These are phyloP conservation scores for Lasioglossum albipes DNA, from an alignment of 1,140 invertebrate species.

Conservation along the genomic window DNA sequence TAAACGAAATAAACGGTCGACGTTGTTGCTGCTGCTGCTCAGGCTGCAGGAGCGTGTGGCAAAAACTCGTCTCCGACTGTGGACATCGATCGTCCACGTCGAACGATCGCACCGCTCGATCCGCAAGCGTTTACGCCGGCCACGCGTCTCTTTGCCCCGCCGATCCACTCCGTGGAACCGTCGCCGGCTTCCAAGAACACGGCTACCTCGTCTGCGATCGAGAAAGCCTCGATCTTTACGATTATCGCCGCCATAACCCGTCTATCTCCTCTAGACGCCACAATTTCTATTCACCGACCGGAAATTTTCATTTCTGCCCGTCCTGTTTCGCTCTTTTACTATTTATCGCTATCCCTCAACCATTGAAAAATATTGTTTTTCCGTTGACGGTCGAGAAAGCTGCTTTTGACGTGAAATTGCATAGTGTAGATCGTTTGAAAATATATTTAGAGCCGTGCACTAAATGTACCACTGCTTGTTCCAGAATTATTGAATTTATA, in stretches of 20 bases:
- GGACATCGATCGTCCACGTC: constrained; percentile 50
- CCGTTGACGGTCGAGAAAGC: no score
- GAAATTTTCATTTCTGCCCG: no score
- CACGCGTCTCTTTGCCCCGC: constrained; percentile 25
- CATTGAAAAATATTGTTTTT: no score
- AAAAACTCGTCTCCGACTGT: constrained; percentile 73
- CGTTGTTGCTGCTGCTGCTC: constrained; percentile 25
- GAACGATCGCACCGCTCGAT: constrained; percentile 34
- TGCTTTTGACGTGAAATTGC: no score
- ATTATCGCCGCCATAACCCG: constrained; percentile 26
- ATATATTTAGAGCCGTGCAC: no score
- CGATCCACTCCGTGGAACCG: constrained; percentile 29
- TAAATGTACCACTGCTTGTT: no score
- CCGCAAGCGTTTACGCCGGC: constrained; percentile 1
- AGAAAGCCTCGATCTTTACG: constrained; percentile 14
- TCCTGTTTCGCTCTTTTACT: no score
- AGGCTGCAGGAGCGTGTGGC: constrained; percentile 5
- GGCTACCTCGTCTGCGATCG: not conserved
- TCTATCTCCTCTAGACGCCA: no score
- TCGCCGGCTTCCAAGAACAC: constrained; percentile 27
- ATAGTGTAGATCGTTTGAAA: no score
- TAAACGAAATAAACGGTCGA: constrained; percentile 66
- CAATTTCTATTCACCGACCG: no score
- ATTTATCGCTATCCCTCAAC: no score
- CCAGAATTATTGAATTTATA: no score